phyloP scores from a whole-genome alignment of 1,140 invertebrate species.

The Globodera ellingtonae region DNA sequence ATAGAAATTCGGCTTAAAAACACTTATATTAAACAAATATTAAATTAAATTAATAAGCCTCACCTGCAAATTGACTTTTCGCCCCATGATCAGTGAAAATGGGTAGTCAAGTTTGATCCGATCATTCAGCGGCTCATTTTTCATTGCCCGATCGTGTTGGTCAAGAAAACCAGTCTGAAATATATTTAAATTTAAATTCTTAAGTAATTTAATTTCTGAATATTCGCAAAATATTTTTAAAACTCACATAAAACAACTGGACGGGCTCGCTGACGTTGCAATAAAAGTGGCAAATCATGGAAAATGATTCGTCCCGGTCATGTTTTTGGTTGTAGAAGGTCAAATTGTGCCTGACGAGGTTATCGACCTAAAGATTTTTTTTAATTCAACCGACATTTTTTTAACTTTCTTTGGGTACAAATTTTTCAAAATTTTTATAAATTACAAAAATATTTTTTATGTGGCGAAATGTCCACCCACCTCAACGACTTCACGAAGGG shows the following conservation, averaged over 20 bases:
- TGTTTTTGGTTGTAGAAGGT: constrained; percentile 52
- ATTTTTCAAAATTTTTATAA: neutral
- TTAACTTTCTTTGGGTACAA: neutral
- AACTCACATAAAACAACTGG: constrained; percentile 42
- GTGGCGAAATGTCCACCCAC: constrained; percentile 22
- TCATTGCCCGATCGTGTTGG: constrained; percentile 33
- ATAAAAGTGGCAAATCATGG: constrained; percentile 55
- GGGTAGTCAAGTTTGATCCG: constrained; percentile 54
- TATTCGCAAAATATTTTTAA: neutral
- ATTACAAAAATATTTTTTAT: no score
- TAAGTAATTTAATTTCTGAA: neutral
- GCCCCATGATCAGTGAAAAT: constrained; percentile 47
- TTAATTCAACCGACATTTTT: neutral
- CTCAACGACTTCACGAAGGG: constrained; percentile 37
- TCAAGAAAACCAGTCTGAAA: constrained; percentile 44
- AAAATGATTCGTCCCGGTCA: constrained; percentile 52
- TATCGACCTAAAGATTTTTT: neutral
- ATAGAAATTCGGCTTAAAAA: constrained; percentile 55
- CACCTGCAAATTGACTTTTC: constrained; percentile 48
- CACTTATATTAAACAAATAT: neutral
- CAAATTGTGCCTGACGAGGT: constrained; percentile 46
- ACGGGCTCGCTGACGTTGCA: constrained; percentile 61
- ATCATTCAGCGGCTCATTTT: constrained; percentile 38
- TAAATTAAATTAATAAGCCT: neutral
- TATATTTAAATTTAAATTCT: no score